Conservation (phyloP, 2,113 vertebrate species). For the Amazona vittata region DNA sequence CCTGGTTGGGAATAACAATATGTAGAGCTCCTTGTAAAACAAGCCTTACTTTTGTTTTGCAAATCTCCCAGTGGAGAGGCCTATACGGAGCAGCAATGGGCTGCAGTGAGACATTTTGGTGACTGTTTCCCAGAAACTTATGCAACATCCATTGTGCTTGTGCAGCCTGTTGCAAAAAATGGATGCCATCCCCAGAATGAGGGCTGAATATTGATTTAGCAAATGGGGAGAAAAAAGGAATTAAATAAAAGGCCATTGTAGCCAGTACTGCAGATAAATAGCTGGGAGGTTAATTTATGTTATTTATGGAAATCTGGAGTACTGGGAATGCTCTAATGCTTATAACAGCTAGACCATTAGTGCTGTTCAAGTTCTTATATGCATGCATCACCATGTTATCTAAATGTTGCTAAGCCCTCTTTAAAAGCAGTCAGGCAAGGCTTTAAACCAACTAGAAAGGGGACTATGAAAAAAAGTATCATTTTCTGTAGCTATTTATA, state of each 20-base stretch:
- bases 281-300: slow-evolving; percentile 59
- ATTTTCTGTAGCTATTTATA: slow-evolving; percentile 39
- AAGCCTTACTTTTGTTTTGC: slow-evolving; percentile 31
- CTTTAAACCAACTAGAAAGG: slow-evolving; percentile 24
- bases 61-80: neutral
- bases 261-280: slow-evolving; percentile 6
- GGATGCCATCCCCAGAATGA: slow-evolving; percentile 46
- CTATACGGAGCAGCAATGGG: neutral
- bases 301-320: slow-evolving; percentile 65
- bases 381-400: slow-evolving; percentile 24
- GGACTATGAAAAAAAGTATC: neutral
- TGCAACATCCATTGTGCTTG: slow-evolving; percentile 47
- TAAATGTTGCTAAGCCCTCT: slow-evolving; percentile 1
- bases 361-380: neutral
- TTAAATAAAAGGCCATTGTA: slow-evolving; percentile 55
- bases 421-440: slow-evolving; percentile 38
- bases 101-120: neutral
- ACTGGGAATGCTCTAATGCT: slow-evolving; percentile 59
- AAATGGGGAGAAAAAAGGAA: slow-evolving; percentile 26
- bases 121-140: slow-evolving; percentile 35
- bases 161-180: slow-evolving; percentile 58
- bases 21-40: neutral
- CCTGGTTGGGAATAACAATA: neutral
- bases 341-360: slow-evolving; percentile 47
- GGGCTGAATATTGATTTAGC: slow-evolving; percentile 54